Evolutionary conservation across 2,888 invertebrate genomes (phyloP).

Genomic region (Stenchaetothrips biformis): DNA sequence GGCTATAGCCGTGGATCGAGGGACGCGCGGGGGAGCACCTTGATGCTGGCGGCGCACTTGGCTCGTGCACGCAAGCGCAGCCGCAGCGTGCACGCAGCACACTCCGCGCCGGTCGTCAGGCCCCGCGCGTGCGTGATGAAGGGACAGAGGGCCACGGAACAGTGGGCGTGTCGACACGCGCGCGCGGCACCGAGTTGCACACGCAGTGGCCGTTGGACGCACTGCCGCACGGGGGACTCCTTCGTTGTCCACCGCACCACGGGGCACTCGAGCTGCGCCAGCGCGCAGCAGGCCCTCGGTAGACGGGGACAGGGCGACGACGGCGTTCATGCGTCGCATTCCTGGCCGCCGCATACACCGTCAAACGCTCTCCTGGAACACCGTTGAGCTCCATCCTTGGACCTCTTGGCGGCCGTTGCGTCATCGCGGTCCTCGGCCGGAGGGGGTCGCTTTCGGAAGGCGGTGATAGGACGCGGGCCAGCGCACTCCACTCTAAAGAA

Average conservation of each 20-base stretch:
- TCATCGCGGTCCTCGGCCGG: not conserved
- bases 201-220: constrained; percentile 20
- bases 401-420: not conserved
- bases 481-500: not conserved
- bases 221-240: constrained; percentile 12
- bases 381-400: not conserved
- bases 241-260: constrained; percentile 21
- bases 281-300: not conserved
- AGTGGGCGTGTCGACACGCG: not conserved
- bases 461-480: not conserved
- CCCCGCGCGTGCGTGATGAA: not conserved
- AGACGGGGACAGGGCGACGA: not conserved
- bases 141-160: constrained; percentile 2
- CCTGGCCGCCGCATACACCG: not conserved
- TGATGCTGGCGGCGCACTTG: not conserved
- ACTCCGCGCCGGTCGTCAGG: not conserved
- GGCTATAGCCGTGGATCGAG: no score
- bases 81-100: not conserved
- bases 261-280: constrained; percentile 8
- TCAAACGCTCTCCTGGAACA: not conserved
- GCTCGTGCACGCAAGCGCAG: constrained; percentile 4
- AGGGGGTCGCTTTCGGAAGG: not conserved
- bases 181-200: constrained; percentile 9
- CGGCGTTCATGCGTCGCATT: not conserved
- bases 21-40: no score